Base-by-base conservation (phyloP, 2,888 invertebrate species). In the Rotaria magnacalcarata region DNA sequence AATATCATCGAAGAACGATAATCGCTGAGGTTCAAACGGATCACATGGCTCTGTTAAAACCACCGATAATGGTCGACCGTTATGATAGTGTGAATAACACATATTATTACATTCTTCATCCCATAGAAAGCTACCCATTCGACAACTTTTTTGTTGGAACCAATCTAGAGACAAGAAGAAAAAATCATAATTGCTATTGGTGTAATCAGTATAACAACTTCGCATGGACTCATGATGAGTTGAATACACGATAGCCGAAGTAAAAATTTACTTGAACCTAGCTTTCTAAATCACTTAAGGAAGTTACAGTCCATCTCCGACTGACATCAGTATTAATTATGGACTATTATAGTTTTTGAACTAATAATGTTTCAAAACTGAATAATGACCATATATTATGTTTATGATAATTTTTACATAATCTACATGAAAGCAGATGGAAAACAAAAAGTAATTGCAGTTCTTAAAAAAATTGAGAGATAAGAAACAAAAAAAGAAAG, bases 1-100 rank as follows among this genome's bases (percentile, higher is more conserved):
- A 34, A 67, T 67, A 34, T 67, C 67, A 67, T 67, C 67, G 16
- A 67, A 67, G 7, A 67, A 67, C 6, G 67, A 67, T 67, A 34
- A 3, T 67, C 16, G 27, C 19, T 67, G 67, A n/a, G 80, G 43
- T 80, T 80, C 80, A 80, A 47, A 80, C n/a, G 80, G 80, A 47
- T 80, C 80, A 14, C 24, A 80, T 43, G 80, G 80, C 19, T 80
- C 80, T 24, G 43, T 80, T 47, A 80, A 47, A 47, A 14, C 47
- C 24, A 80, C 80, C 1, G 80, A 80, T 47, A 80, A 8, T 80
- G 80, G 80, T 47, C 80, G 80, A 47, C 80, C 80, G 24, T 67
- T 67, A 67, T 67, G 19, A 80, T n/a, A 47, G 1, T 80, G 80
- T 11, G 80, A 47, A 24, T 80, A 80, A 41, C 67, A 67, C 67